A percentile compares a stretch with the other conserved stretches of the same genome.
These are phyloP conservation scores for Gadus chalcogrammus DNA, from an alignment of 2,113 vertebrate genomes.

Conservation along the genomic window DNA sequence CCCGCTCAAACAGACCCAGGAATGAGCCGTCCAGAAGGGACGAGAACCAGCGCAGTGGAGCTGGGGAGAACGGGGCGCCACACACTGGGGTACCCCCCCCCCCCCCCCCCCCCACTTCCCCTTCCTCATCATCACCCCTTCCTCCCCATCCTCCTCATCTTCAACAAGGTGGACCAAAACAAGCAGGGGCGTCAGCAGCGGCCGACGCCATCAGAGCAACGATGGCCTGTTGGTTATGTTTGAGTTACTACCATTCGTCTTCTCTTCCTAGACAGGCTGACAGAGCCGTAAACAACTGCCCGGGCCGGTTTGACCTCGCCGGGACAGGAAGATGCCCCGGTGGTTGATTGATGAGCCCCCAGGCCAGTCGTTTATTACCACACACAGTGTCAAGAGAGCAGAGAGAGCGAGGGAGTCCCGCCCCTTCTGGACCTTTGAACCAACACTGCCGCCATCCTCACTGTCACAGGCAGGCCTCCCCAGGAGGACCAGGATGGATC, in stretches of 20 bases:
- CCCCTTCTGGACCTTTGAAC: constrained; percentile 54
- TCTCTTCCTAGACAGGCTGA: constrained; percentile 17
- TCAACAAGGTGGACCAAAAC: background rate
- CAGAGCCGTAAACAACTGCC: constrained; percentile 53
- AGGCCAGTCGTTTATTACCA: constrained; percentile 47
- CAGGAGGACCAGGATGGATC: constrained; percentile 35
- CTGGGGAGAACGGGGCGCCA: background rate
- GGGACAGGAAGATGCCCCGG: constrained; percentile 13
- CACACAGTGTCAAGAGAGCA: constrained; percentile 41
- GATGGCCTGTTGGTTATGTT: constrained; percentile 19
- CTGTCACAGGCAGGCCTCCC: constrained; percentile 32
- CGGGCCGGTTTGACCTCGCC: constrained; percentile 46
- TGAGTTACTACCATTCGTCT: constrained; percentile 35
- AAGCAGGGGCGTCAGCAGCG: background rate
- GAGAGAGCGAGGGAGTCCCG: constrained; percentile 26
- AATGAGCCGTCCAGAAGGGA: constrained; percentile 33
- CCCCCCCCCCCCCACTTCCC: background rate
- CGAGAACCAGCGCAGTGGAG: constrained; percentile 5
- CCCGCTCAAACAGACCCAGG: constrained; percentile 61
- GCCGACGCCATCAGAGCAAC: background rate
- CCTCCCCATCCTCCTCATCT: background rate
- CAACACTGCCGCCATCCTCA: constrained; percentile 13
- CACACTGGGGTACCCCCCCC: constrained; percentile 7
- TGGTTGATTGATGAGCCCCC: constrained; percentile 30
- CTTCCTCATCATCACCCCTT: constrained; percentile 9